Base-by-base conservation (phyloP, 1,140 invertebrate genomes). In the Onthophagus taurus region DNA sequence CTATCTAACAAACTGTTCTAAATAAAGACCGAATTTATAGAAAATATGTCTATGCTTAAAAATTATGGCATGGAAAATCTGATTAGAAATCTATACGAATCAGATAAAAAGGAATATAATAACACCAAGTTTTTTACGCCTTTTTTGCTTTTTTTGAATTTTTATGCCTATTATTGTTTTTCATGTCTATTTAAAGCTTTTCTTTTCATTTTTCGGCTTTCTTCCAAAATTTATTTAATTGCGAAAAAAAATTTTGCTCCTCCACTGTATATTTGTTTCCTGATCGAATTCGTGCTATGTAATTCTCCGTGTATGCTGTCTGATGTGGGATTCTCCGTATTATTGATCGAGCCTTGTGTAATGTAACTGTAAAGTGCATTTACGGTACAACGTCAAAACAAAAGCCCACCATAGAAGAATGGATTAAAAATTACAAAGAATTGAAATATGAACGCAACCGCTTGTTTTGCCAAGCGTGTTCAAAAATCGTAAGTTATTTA, bases 391-490 rank as follows among this genome's bases (percentile, higher is more conserved):
- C 13, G 31, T 13, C 9, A 14, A 12, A 33, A 16, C 9, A 33
- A 16, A 16, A 33, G 31, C 31, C 31, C 31, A 33, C 31, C 31
- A 13, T 33, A 8, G 31, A 26, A 33, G 31, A 33, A 33, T 33
- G 9, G 31, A 33, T 33, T 33, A 33, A 33, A 33, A 33, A 33
- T 16, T 33, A 33, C 31, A 33, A 33, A 13, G 31, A 33, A 33
- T 33, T 33, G 31, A 33, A 33, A 33, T 33, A 33, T 33, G 31
- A 33, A 33, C 9, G 9, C 14, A 33, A 12, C 5, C 31, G 14
- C 5, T 33, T 33, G 14, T 33, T 33, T 33, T 33, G 31, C 9
- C 31, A 33, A 33, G 31, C 31, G 31, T 33, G 9, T 33, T 12
- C 9, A 33, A 33, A 33, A 33, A 26, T 26, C 23, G 23, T 26